Conservation (phyloP, 2,797 vertebrate genomes). For the Danio kyathit region DNA sequence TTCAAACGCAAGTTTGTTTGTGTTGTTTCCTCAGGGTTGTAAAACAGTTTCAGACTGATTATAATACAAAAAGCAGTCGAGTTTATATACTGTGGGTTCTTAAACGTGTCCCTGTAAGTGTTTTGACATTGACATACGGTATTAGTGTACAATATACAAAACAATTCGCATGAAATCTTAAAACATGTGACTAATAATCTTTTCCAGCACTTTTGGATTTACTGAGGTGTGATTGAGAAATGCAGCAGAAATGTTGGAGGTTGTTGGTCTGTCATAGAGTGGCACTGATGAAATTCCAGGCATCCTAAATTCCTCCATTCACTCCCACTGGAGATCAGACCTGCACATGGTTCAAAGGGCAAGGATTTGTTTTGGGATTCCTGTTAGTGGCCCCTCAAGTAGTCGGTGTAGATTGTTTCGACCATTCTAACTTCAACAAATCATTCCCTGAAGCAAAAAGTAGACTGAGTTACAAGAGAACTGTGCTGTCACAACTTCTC, state of each 20-base stretch:
- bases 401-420: conserved; percentile 10
- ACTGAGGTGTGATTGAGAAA: neutral
- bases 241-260: neutral
- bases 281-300: conserved; percentile 65
- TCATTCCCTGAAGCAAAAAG: neutral
- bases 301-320: conserved; percentile 63
- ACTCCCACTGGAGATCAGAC: conserved; percentile 14
- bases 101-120: neutral
- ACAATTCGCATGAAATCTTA: neutral
- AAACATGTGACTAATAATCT: conserved; percentile 2
- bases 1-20: neutral
- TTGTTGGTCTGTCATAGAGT: conserved; percentile 55
- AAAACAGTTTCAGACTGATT: neutral
- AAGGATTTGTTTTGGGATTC: neutral
- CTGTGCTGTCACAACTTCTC: conserved; percentile 29
- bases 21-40: neutral
- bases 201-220: neutral
- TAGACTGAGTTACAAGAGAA: neutral
- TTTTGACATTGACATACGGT: neutral
- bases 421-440: neutral
- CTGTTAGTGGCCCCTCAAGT: neutral
- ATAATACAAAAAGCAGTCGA: neutral
- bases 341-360: conserved; percentile 26
- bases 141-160: neutral
- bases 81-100: neutral